phyloP scores from a whole-genome alignment of 1,140 invertebrate species.

The Reticulitermes speratus region DNA sequence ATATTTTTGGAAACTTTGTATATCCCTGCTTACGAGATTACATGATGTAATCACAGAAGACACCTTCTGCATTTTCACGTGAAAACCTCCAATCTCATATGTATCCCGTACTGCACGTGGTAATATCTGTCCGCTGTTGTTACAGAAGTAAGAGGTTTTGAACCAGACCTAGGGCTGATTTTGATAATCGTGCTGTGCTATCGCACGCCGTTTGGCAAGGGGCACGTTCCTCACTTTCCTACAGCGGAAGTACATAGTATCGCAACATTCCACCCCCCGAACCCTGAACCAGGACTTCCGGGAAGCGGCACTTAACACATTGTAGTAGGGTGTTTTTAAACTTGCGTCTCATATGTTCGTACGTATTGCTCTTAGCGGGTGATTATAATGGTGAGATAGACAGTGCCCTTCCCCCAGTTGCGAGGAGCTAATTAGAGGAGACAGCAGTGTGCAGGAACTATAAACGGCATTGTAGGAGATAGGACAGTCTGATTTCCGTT shows the following conservation, averaged over 20 bases:
- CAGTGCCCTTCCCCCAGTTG: background rate
- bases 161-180: background rate
- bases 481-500: background rate
- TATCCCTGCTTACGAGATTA: no score
- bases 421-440: background rate
- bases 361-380: background rate
- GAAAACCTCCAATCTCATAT: no score
- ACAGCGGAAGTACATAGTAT: background rate
- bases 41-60: no score
- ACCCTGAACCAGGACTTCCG: background rate
- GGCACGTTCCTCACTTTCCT: background rate
- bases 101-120: no score
- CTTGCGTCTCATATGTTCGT: background rate
- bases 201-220: background rate
- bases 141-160: background rate
- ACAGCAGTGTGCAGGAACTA: background rate
- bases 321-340: background rate
- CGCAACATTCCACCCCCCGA: constrained; percentile 1
- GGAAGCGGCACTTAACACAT: constrained; percentile 4
- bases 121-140: no score
- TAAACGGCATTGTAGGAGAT: background rate
- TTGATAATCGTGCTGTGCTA: background rate
- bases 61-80: no score
- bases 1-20: no score
- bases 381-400: background rate